A percentile compares a stretch with the other conserved stretches of the same genome.
Evolutionary conservation across 2,113 vertebrate species (phyloP).

Genomic region (Anseranas semipalmata): DNA sequence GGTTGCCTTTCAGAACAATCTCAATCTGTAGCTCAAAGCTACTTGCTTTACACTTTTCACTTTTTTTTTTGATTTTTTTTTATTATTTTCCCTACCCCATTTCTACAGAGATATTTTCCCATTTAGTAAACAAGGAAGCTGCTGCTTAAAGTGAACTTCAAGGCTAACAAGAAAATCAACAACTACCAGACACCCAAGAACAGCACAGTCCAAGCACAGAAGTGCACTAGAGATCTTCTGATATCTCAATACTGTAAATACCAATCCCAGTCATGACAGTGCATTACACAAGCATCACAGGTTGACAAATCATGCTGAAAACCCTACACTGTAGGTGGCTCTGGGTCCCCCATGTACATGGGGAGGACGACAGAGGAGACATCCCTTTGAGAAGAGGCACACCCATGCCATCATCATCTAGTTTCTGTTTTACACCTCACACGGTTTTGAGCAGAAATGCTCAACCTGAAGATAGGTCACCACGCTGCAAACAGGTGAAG

Average conservation of each 20-base stretch:
- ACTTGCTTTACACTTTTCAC: background rate
- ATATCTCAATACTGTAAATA: background rate
- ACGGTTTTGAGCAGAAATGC: background rate
- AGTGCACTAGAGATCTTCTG: accelerated
- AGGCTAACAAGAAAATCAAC: background rate
- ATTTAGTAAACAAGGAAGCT: background rate
- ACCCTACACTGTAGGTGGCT: background rate
- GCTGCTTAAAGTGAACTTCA: background rate
- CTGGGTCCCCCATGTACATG: accelerated
- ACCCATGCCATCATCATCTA: background rate
- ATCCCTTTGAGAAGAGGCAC: background rate
- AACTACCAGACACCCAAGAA: background rate
- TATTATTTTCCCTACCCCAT: background rate
- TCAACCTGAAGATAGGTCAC: background rate
- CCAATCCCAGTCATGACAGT: background rate
- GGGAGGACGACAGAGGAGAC: background rate
- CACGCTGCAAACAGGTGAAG: background rate
- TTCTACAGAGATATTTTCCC: background rate
- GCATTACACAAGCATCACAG: background rate
- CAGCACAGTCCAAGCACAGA: background rate
- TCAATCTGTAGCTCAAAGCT: background rate
- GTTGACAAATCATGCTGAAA: background rate
- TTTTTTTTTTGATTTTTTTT: background rate
- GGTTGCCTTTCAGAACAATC: background rate
- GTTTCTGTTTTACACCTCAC: background rate